Conservation (phyloP, 2,113 vertebrate genomes). For the Xiphias gladius region DNA sequence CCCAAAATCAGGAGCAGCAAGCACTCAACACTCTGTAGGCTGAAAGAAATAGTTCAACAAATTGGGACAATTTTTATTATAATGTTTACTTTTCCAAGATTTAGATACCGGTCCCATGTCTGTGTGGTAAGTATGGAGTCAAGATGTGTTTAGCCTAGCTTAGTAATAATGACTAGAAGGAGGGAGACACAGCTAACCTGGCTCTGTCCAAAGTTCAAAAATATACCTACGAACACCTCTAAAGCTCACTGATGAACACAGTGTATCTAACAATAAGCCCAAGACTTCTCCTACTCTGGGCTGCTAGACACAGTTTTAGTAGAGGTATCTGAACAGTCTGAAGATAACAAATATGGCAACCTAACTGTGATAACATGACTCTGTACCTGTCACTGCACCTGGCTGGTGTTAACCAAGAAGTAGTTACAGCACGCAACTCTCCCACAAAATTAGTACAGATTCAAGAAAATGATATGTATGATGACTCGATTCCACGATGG, state of each 20-base stretch:
- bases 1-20: constrained; percentile 38
- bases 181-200: not conserved
- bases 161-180: not conserved
- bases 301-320: not conserved
- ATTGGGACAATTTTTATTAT: not conserved
- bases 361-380: not conserved
- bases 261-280: not conserved
- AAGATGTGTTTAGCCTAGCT: not conserved
- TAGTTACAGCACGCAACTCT: no score
- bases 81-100: not conserved
- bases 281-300: not conserved
- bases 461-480: not conserved
- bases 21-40: not conserved
- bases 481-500: no score
- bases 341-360: not conserved
- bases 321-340: not conserved
- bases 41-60: not conserved
- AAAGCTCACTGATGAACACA: not conserved
- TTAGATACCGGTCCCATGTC: not conserved
- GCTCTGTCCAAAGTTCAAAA: not conserved
- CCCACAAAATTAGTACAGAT: not conserved
- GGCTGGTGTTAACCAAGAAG: no score
- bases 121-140: not conserved
- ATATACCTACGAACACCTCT: no score
- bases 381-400: no score